These are phyloP conservation scores for Atethmia centrago DNA, from an alignment of 2,888 invertebrate genomes.

Conservation along the genomic window DNA sequence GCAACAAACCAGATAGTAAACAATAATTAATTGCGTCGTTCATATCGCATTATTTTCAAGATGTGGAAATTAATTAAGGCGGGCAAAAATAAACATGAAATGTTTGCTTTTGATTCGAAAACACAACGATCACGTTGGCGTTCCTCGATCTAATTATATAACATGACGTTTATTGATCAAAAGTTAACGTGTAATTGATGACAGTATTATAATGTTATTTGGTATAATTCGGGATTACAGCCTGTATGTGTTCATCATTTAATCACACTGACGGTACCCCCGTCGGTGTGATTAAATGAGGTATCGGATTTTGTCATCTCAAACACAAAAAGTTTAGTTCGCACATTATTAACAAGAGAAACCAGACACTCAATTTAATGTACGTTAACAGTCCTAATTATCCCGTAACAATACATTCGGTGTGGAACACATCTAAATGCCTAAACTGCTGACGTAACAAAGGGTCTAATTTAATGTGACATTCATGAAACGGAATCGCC, in stretches of 20 bases:
- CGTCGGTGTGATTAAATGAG: neutral
- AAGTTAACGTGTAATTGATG: neutral
- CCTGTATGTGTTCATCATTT: neutral
- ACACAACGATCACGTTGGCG: constrained; percentile 26
- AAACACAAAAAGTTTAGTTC: neutral
- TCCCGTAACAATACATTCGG: constrained; percentile 9
- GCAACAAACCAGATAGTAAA: constrained; percentile 52
- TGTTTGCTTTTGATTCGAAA: constrained; percentile 51
- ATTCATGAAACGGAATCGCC: constrained; percentile 39
- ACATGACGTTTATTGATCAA: constrained; percentile 9
- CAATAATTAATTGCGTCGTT: constrained; percentile 59
- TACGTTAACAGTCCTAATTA: neutral
- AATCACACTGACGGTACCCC: too few relatives aligned
- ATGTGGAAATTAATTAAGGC: constrained; percentile 60
- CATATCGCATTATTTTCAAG: constrained; percentile 60
- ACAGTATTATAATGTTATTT: constrained; percentile 9
- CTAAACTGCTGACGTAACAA: constrained; percentile 30
- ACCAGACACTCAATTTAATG: too few relatives aligned
- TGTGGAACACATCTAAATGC: constrained; percentile 8
- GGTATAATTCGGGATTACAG: neutral
- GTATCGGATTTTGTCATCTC: neutral
- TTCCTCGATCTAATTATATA: constrained; percentile 5
- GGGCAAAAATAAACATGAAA: constrained; percentile 28
- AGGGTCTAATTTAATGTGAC: constrained; percentile 45
- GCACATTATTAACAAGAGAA: neutral